Conservation (phyloP, 2,797 vertebrate species). For the Anguilla megastoma region DNA sequence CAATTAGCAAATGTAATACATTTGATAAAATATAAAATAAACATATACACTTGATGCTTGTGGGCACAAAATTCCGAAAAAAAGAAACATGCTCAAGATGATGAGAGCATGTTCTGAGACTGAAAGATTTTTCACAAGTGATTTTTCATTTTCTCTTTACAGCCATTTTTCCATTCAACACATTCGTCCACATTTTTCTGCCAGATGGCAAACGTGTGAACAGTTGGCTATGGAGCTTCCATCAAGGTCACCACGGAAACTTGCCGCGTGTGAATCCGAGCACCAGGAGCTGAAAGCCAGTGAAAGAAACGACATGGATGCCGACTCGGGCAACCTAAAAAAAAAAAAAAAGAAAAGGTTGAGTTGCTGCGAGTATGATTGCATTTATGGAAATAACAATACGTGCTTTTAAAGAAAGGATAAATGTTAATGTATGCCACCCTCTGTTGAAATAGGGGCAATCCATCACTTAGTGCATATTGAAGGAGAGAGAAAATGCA, state of each 20-base stretch:
- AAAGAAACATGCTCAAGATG: not conserved
- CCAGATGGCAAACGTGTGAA: slow-evolving; percentile 30
- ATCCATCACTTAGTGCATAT: slow-evolving; percentile 56
- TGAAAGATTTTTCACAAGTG: slow-evolving; percentile 8
- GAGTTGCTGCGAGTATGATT: slow-evolving; percentile 47
- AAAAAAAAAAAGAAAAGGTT: slow-evolving; percentile 11
- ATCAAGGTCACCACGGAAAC: slow-evolving; percentile 18
- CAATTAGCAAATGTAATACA: not conserved
- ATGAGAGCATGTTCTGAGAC: not conserved
- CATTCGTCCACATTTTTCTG: not conserved
- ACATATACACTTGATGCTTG: not conserved
- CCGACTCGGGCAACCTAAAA: slow-evolving; percentile 46
- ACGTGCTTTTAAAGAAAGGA: slow-evolving; percentile 53
- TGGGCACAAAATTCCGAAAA: not conserved
- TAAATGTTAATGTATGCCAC: slow-evolving; percentile 58
- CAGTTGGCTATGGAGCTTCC: slow-evolving; percentile 25
- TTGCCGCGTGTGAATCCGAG: slow-evolving; percentile 19
- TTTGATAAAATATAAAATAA: not conserved
- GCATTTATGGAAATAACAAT: slow-evolving; percentile 59
- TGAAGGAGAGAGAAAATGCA: slow-evolving; percentile 33
- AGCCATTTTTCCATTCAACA: slow-evolving; percentile 13
- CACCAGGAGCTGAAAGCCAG: not conserved
- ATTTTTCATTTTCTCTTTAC: slow-evolving; percentile 25
- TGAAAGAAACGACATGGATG: slow-evolving; percentile 37
- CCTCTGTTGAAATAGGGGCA: slow-evolving; percentile 46